Evolutionary conservation across 2,888 invertebrate genomes (phyloP).

Genomic region (Tanytarsus gracilentus): DNA sequence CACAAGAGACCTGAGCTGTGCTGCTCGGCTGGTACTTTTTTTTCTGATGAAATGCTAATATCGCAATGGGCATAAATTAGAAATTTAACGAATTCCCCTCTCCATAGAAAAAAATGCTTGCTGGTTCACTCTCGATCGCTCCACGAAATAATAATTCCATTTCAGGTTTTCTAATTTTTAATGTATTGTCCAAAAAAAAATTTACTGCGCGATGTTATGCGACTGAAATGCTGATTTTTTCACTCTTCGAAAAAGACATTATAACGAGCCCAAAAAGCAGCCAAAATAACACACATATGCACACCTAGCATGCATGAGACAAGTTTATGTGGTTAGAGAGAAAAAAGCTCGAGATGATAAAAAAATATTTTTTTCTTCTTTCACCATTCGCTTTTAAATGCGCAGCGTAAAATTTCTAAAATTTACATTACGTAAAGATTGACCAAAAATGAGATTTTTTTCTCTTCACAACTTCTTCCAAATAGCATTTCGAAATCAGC

Average conservation of each 20-base stretch:
- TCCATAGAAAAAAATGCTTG: background rate
- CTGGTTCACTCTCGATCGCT: background rate
- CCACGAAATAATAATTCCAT: constrained; percentile 10
- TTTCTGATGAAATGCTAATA: constrained; percentile 12
- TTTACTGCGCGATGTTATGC: too few relatives aligned
- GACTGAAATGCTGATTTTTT: constrained; percentile 9
- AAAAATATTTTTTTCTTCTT: constrained; percentile 11
- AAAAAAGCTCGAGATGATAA: constrained; percentile 20
- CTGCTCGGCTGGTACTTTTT: constrained; percentile 6
- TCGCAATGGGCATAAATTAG: constrained; percentile 25
- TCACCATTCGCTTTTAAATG: constrained; percentile 6
- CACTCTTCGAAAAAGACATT: background rate
- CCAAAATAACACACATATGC: background rate
- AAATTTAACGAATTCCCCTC: constrained; percentile 17
- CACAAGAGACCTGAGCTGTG: background rate
- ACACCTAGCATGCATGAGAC: background rate
- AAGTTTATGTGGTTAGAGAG: background rate
- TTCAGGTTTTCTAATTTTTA: constrained; percentile 26
- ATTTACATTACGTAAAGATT: constrained; percentile 29
- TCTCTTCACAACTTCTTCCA: too few relatives aligned
- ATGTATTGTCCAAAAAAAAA: constrained; percentile 22
- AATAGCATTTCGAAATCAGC: constrained; percentile 15
- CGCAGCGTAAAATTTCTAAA: constrained; percentile 27
- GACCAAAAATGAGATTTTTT: constrained; percentile 28
- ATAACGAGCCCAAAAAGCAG: too few relatives aligned